phyloP scores from a whole-genome alignment of 2,113 vertebrate species.

The Drymodes brunneopygia region DNA sequence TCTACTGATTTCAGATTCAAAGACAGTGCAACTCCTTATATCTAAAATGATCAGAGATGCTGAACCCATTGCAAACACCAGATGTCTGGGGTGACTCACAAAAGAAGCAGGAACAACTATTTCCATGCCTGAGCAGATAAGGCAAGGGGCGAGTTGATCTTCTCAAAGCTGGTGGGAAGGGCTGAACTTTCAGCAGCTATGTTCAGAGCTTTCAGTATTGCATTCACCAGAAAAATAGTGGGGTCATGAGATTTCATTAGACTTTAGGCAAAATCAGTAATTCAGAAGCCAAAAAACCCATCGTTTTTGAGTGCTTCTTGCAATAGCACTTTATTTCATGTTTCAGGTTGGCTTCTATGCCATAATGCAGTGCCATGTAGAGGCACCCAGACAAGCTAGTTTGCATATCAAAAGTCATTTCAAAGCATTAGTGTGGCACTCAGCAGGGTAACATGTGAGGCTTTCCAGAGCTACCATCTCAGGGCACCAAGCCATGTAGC shows the following conservation, averaged over 20 bases:
- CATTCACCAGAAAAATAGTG: background rate
- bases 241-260: background rate
- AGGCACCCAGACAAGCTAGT: background rate
- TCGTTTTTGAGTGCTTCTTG: background rate
- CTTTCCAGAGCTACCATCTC: background rate
- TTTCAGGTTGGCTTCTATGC: background rate
- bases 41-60: background rate
- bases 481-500: background rate
- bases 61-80: background rate
- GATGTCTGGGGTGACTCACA: background rate
- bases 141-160: background rate
- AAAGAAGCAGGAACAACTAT: background rate
- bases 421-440: background rate
- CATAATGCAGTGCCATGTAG: background rate
- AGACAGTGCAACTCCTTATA: background rate
- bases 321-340: background rate
- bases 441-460: background rate
- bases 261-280: background rate
- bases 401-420: background rate
- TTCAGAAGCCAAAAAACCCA: background rate
- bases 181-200: background rate
- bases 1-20: background rate
- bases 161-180: background rate
- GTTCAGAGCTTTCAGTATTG: background rate
- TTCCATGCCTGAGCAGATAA: background rate